These are phyloP conservation scores for Drosophila bipectinata DNA, from an alignment of 1,140 invertebrate genomes.

Conservation along the genomic window DNA sequence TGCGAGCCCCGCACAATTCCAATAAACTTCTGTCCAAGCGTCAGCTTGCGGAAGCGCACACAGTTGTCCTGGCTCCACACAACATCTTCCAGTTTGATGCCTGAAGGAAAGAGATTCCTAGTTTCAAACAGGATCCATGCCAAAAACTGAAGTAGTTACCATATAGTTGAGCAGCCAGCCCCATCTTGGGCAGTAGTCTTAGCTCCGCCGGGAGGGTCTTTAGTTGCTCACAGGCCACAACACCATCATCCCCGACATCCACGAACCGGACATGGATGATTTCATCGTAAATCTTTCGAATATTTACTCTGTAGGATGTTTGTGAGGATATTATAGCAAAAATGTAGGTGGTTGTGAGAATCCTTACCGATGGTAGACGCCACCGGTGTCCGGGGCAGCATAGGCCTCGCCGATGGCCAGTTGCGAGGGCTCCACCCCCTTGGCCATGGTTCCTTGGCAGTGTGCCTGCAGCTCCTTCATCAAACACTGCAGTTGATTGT, in stretches of 20 bases:
- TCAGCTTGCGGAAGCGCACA: slow-evolving; percentile 69
- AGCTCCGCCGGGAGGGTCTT: slow-evolving; percentile 59
- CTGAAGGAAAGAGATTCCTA: slow-evolving; percentile 20
- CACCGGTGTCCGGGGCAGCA: slow-evolving; percentile 65
- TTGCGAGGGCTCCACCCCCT: slow-evolving; percentile 33
- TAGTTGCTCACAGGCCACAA: slow-evolving; percentile 69
- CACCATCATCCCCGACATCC: slow-evolving; percentile 73
- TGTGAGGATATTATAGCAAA: background rate
- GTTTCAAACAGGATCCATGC: background rate
- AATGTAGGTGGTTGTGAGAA: background rate
- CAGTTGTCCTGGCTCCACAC: slow-evolving; percentile 79
- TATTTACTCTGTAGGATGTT: slow-evolving; percentile 56
- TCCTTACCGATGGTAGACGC: slow-evolving; percentile 75
- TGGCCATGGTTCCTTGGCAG: slow-evolving; percentile 48
- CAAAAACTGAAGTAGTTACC: slow-evolving; percentile 30
- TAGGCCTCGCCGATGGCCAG: slow-evolving; percentile 72
- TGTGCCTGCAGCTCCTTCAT: slow-evolving; percentile 76
- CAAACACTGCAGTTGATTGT: slow-evolving; percentile 65
- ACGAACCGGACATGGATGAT: slow-evolving; percentile 75
- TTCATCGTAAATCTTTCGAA: slow-evolving; percentile 73
- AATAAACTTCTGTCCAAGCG: slow-evolving; percentile 76
- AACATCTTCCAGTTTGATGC: slow-evolving; percentile 57
- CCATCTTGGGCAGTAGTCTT: slow-evolving; percentile 74
- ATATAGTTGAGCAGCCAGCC: slow-evolving; percentile 72
- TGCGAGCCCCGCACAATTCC: slow-evolving; percentile 52